phyloP scores from a whole-genome alignment of 2,113 vertebrate genomes.

The Leiothrix lutea region DNA sequence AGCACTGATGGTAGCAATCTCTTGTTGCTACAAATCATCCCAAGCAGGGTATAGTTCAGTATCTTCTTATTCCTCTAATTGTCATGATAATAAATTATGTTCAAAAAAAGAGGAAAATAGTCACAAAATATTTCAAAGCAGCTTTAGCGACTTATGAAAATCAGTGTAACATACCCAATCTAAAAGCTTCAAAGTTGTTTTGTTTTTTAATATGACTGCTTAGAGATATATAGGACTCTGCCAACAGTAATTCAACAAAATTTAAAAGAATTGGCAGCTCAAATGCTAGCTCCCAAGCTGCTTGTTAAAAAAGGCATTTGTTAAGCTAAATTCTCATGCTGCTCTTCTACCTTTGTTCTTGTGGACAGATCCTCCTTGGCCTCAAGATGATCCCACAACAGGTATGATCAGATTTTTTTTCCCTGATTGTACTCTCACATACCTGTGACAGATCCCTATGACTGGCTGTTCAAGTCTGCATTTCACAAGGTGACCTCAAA shows the following conservation, averaged over 20 bases:
- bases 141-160: neutral
- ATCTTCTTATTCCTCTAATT: conserved; percentile 22
- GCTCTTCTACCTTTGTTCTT: neutral
- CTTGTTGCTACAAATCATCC: neutral
- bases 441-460: neutral
- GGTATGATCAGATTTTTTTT: neutral
- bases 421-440: neutral
- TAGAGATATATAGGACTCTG: neutral
- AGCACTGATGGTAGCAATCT: neutral
- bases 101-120: neutral
- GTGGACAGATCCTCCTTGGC: neutral
- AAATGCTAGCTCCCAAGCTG: neutral
- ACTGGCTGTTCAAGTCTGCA: neutral
- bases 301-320: neutral
- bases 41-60: neutral
- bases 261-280: neutral
- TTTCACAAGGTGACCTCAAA: neutral
- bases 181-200: neutral
- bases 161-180: neutral
- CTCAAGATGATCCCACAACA: neutral
- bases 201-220: neutral
- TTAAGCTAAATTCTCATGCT: neutral
- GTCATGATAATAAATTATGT: neutral
- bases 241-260: neutral
- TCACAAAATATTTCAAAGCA: conserved; percentile 28